These are phyloP conservation scores for Cataglyphis albicans DNA, from an alignment of 2,888 invertebrate species.

Conservation along the genomic window DNA sequence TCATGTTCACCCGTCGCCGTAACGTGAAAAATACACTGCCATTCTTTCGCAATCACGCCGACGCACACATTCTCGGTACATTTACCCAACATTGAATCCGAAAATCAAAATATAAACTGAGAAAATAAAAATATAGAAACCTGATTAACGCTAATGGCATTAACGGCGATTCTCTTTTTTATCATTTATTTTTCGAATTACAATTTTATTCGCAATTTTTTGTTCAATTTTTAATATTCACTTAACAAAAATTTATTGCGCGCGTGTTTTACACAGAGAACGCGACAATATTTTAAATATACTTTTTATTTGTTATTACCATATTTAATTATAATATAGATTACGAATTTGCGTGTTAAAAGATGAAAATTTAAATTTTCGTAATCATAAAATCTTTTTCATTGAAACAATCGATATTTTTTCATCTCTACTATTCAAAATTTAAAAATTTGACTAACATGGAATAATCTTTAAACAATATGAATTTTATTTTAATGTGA, in stretches of 20 bases:
- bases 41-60: slow-evolving; percentile 49
- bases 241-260: not conserved
- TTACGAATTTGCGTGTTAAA: not conserved
- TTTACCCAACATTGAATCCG: slow-evolving; percentile 11
- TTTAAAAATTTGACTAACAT: not conserved
- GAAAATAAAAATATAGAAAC: not conserved
- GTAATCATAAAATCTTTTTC: not conserved
- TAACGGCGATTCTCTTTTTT: not conserved
- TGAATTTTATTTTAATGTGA: not conserved
- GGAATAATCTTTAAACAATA: not conserved
- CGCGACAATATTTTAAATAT: not conserved
- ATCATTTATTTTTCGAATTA: not conserved
- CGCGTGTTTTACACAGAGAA: not conserved
- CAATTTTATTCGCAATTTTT: not conserved
- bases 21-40: slow-evolving; percentile 70
- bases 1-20: slow-evolving; percentile 70
- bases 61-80: slow-evolving; percentile 58
- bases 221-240: not conserved
- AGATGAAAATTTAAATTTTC: not conserved
- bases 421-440: not conserved
- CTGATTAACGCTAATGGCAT: not conserved
- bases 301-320: not conserved
- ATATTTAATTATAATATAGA: not conserved
- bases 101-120: slow-evolving; percentile 7
- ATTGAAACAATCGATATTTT: not conserved